phyloP scores from a whole-genome alignment of 30 jellyfish, hydroid and myxozoan species.

The Turritopsis rubra region DNA sequence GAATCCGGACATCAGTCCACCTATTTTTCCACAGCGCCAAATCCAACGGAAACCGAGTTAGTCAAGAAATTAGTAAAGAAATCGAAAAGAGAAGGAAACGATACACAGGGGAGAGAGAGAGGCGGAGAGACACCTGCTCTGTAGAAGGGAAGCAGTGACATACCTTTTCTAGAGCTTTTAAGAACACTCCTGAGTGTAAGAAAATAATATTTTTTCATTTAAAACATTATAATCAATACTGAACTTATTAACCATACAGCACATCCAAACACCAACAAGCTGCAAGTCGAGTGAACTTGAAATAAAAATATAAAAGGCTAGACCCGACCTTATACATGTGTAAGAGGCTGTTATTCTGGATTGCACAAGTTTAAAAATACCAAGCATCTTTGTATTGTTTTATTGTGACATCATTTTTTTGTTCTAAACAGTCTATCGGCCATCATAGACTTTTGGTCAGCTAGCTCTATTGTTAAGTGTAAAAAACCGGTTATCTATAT shows the following conservation, averaged over 20 bases:
- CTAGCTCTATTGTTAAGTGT: background rate
- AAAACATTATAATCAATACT: too few species aligned
- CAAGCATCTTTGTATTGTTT: background rate
- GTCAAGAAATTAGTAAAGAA: too few species aligned
- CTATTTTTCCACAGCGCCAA: background rate
- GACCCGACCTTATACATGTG: background rate
- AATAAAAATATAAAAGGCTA: background rate
- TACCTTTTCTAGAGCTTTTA: too few species aligned
- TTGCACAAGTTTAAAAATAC: background rate
- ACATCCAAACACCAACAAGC: background rate
- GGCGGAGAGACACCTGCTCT: too few species aligned
- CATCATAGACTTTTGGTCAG: background rate
- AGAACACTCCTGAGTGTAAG: too few species aligned
- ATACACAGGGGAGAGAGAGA: too few species aligned
- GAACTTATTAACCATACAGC: too few species aligned
- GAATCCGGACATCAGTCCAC: background rate
- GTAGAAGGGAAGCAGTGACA: too few species aligned
- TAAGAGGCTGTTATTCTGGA: background rate
- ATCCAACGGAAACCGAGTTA: background rate
- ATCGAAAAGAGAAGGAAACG: too few species aligned
- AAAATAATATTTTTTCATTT: too few species aligned
- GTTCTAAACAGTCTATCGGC: background rate
- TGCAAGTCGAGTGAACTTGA: background rate
- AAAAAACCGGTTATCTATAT: background rate
- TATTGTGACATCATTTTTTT: background rate